Base-by-base conservation (phyloP, 2,888 invertebrate genomes). In the Oscheius sp. region DNA sequence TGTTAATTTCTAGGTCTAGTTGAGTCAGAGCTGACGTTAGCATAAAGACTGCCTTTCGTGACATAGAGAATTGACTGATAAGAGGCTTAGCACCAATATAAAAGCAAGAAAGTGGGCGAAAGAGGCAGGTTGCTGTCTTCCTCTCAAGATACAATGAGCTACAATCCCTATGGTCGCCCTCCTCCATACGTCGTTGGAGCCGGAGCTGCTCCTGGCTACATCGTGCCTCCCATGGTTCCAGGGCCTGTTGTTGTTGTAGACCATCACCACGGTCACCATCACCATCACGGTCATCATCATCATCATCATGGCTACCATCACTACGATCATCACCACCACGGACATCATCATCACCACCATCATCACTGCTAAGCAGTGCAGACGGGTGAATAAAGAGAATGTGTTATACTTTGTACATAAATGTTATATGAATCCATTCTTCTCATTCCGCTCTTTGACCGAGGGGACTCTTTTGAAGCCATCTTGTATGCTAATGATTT, bases 401-500 rank as follows among this genome's bases (percentile, higher is more conserved):
- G n/a, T n/a, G n/a, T n/a, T n/a, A n/a, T n/a, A n/a, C n/a, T n/a
- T n/a, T n/a, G n/a, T n/a, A n/a, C n/a, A n/a, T n/a, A n/a, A n/a
- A n/a, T n/a, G n/a, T n/a, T n/a, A n/a, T n/a, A n/a, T n/a, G n/a
- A n/a, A n/a, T n/a, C n/a, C n/a, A n/a, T n/a, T n/a, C n/a, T n/a
- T 42, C 12, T 3, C 42, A 10, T 6, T 10, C n/a, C 20, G 42
- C 42, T 42, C 42, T 42, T 42, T 42, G 42, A 42, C 42, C 42
- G 42, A 42, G 3, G 15, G n/a, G 37, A 15, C 4, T 42, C 20
- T 42, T 20, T 42, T 42, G 20, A 20, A 3, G n/a, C 42, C 42
- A 42, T 42, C 53, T 52, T 52, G n/a, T 52, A 55, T 55, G 55
- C 37, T 55, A 55, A 55, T 55, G 55, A 34, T 34, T 53, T 53